Conservation (phyloP, 2,888 invertebrate species). For the Netelia fuscicornis region DNA sequence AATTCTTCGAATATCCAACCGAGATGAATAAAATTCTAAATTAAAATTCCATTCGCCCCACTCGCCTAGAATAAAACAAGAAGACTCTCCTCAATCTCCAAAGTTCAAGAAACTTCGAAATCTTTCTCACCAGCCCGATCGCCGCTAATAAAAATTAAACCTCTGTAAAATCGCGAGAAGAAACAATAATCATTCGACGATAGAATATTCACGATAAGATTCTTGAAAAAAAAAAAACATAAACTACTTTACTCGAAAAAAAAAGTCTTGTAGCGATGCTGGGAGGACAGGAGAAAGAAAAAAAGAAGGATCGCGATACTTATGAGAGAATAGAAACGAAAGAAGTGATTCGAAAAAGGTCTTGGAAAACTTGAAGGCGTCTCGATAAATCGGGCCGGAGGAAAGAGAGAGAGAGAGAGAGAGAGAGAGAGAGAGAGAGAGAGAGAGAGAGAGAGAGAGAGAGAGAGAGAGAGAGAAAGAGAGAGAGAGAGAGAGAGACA, state of each 20-base stretch:
- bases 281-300: constrained; percentile 6
- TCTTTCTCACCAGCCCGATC: too few species aligned
- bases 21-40: too few species aligned
- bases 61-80: too few species aligned
- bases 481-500: neutral
- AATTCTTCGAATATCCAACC: too few species aligned
- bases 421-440: neutral
- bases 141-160: neutral
- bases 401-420: constrained; percentile 18
- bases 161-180: too few species aligned
- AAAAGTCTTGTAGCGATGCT: constrained; percentile 21
- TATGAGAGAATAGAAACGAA: constrained; percentile 45
- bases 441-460: neutral
- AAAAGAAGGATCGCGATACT: constrained; percentile 37
- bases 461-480: too few species aligned
- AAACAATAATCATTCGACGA: neutral
- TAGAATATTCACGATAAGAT: constrained; percentile 14
- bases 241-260: neutral
- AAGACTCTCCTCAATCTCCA: too few species aligned
- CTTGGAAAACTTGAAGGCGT: constrained; percentile 54
- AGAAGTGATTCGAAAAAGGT: constrained; percentile 53
- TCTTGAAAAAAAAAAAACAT: constrained; percentile 3
- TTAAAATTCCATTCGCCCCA: too few species aligned
- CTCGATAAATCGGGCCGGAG: constrained; percentile 58
- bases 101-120: too few species aligned